Evolutionary conservation across 2,797 vertebrate species (phyloP).

Genomic region (Tympanoctomys barrerae): DNA sequence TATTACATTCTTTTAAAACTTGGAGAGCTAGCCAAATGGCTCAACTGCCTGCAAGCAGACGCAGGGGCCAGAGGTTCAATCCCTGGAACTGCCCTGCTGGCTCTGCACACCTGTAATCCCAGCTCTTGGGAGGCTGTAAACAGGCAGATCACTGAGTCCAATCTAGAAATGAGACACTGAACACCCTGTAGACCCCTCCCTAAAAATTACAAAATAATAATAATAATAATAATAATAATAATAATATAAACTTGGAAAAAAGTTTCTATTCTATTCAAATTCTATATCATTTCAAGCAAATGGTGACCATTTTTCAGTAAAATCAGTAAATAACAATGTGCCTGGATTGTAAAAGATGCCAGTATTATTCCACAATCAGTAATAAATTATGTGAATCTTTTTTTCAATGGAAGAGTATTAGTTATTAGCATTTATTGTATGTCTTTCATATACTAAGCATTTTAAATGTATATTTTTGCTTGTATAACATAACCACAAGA

Average conservation of each 20-base stretch:
- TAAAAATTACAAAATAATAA: too few relatives aligned
- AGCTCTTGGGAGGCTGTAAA: too few relatives aligned
- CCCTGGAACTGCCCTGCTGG: too few relatives aligned
- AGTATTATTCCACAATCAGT: not conserved
- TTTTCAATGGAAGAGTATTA: not conserved
- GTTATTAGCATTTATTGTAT: not conserved
- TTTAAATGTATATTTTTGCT: not conserved
- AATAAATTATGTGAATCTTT: not conserved
- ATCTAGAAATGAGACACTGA: too few relatives aligned
- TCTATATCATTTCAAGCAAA: not conserved
- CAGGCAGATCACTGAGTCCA: too few relatives aligned
- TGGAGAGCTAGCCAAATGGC: not conserved
- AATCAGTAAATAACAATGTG: not conserved
- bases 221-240: too few relatives aligned
- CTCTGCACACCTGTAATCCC: too few relatives aligned
- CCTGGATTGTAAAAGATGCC: not conserved
- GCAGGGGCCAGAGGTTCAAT: too few relatives aligned
- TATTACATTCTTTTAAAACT: not conserved
- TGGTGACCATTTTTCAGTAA: not conserved
- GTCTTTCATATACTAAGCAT: not conserved
- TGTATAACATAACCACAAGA: not conserved
- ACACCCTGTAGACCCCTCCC: too few relatives aligned
- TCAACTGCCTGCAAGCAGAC: too few relatives aligned
- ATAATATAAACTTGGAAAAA: not conserved
- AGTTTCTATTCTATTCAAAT: not conserved